Evolutionary conservation across 1,140 invertebrate genomes (phyloP).

Genomic region (Planococcus citri): DNA sequence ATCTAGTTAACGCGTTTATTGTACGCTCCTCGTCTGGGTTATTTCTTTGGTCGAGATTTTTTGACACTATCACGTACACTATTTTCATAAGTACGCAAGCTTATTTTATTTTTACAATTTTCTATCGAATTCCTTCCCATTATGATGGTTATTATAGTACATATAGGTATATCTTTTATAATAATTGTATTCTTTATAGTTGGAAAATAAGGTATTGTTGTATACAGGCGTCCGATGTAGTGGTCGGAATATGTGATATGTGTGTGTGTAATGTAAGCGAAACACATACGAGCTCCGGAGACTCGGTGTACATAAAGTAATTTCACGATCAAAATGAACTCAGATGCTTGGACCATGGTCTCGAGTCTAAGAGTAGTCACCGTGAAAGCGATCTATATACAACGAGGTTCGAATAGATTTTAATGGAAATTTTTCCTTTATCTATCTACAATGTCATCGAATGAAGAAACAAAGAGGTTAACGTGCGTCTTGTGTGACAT

Average conservation of each 20-base stretch:
- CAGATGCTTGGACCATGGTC: too few relatives aligned
- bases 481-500: too few relatives aligned
- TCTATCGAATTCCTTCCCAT: conserved; percentile 2
- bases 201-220: background rate
- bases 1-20: conserved; percentile 3
- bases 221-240: background rate
- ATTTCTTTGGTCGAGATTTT: background rate
- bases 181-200: background rate
- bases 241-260: background rate
- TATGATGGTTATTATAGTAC: background rate
- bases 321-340: conserved; percentile 1
- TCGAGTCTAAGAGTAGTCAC: too few relatives aligned
- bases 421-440: too few relatives aligned
- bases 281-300: background rate
- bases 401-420: too few relatives aligned
- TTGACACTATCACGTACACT: background rate
- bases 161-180: conserved; percentile 1
- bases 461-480: too few relatives aligned
- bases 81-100: conserved; percentile 6
- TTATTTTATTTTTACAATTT: background rate
- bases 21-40: background rate
- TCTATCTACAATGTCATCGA: too few relatives aligned
- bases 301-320: conserved; percentile 3
- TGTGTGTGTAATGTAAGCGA: background rate
- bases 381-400: background rate